These are phyloP conservation scores for Eidolon helvum DNA, from an alignment of 2,113 vertebrate genomes.

Conservation along the genomic window DNA sequence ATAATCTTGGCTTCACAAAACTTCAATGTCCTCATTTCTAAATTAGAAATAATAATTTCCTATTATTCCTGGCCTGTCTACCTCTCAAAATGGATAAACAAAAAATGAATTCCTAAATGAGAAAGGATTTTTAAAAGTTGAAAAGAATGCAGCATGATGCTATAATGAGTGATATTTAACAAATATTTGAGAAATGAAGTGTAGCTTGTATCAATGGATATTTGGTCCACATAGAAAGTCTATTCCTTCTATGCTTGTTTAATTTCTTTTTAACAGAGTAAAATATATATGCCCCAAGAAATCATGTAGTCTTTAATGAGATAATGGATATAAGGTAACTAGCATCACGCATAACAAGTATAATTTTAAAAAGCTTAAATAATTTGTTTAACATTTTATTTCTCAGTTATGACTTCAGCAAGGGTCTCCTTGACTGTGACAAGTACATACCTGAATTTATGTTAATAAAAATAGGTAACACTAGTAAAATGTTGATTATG, in stretches of 20 bases:
- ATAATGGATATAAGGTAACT: background rate
- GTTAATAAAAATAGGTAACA: background rate
- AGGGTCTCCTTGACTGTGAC: background rate
- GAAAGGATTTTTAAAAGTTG: background rate
- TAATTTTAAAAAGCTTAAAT: background rate
- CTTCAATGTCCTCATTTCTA: background rate
- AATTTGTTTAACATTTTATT: constrained; percentile 24
- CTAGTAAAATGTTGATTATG: background rate
- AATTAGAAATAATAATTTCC: background rate
- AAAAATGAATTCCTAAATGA: constrained; percentile 24
- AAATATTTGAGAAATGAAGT: background rate
- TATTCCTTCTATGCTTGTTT: background rate
- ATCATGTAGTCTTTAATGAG: background rate
- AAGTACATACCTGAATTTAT: background rate
- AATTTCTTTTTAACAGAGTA: constrained; percentile 17
- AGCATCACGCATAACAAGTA: background rate
- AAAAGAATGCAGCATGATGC: background rate
- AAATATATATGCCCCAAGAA: background rate
- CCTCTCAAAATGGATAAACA: background rate
- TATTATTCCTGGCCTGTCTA: background rate
- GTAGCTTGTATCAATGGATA: background rate
- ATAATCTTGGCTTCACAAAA: background rate
- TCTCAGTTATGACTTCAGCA: background rate
- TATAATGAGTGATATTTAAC: background rate
- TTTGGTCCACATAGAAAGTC: background rate